phyloP scores from a whole-genome alignment of 2,888 invertebrate species.

The Polylopha cassiicola region DNA sequence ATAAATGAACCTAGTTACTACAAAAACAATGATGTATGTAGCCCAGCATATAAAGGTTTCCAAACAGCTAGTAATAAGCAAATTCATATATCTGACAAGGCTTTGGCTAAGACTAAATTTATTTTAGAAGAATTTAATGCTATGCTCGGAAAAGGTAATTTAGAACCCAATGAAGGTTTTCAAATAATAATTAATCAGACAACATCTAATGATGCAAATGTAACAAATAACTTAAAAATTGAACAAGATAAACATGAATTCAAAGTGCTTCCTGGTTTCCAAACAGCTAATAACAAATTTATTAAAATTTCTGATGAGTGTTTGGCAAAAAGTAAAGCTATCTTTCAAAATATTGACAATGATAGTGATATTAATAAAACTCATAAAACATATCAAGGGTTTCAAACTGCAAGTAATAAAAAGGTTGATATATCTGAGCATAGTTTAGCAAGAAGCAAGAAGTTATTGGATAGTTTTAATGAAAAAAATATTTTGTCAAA shows the following conservation, averaged over 20 bases:
- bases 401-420: conserved; percentile 50
- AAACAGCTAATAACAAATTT: conserved; percentile 43
- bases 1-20: conserved; percentile 25
- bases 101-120: neutral
- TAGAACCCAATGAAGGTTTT: neutral
- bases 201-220: neutral
- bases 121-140: conserved; percentile 1
- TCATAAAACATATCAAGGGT: conserved; percentile 28
- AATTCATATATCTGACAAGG: neutral
- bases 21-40: neutral
- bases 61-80: conserved; percentile 6
- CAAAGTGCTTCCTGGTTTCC: conserved; percentile 25
- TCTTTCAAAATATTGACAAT: conserved; percentile 31
- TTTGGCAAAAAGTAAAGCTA: conserved; percentile 37
- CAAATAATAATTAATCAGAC: too few relatives aligned
- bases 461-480: conserved; percentile 42
- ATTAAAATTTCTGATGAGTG: conserved; percentile 37
- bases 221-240: neutral
- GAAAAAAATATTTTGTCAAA: conserved; percentile 40
- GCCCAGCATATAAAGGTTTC: conserved; percentile 17
- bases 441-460: conserved; percentile 44
- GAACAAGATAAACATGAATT: neutral
- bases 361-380: too few relatives aligned
- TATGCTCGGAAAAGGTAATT: conserved; percentile 3
- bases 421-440: conserved; percentile 42